Conservation (phyloP, 2,888 invertebrate species). For the Aphodius sticticus region DNA sequence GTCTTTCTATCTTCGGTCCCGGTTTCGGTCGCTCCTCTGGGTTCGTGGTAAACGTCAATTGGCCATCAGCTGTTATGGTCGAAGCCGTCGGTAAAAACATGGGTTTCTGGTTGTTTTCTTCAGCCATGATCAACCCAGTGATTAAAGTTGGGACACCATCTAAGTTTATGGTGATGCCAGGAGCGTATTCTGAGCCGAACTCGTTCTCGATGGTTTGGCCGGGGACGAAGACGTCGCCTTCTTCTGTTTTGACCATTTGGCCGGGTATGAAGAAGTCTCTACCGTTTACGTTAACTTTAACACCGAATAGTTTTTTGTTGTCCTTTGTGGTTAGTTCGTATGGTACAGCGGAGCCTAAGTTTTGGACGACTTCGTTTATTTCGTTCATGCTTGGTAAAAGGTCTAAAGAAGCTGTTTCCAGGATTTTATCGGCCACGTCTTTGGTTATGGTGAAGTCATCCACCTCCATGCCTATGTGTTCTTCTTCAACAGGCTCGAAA, state of each 20-base stretch:
- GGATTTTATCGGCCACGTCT: slow-evolving; percentile 68
- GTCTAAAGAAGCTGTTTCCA: slow-evolving; percentile 63
- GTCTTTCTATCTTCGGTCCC: slow-evolving; percentile 42
- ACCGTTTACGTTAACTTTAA: slow-evolving; percentile 66
- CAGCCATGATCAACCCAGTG: slow-evolving; percentile 75
- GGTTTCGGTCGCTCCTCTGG: slow-evolving; percentile 55
- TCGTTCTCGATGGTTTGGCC: slow-evolving; percentile 78
- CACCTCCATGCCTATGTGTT: slow-evolving; percentile 61
- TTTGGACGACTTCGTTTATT: slow-evolving; percentile 70
- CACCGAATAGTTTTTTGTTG: slow-evolving; percentile 49
- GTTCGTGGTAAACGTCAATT: slow-evolving; percentile 56
- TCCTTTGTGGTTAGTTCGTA: slow-evolving; percentile 64
- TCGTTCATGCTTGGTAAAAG: slow-evolving; percentile 70
- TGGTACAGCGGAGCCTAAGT: slow-evolving; percentile 67
- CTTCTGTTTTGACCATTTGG: slow-evolving; percentile 74
- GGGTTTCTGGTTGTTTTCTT: slow-evolving; percentile 66
- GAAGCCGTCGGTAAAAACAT: slow-evolving; percentile 77
- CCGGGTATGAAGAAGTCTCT: slow-evolving; percentile 77
- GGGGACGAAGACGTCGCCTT: slow-evolving; percentile 76
- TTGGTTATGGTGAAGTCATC: slow-evolving; percentile 68
- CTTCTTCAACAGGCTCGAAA: slow-evolving; percentile 50
- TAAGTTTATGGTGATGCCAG: slow-evolving; percentile 75
- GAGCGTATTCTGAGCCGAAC: slow-evolving; percentile 73
- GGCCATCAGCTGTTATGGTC: slow-evolving; percentile 63
- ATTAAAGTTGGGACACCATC: slow-evolving; percentile 73